Evolutionary conservation across 2,888 invertebrate species (phyloP).

Genomic region (Camptogramma bilineatum): DNA sequence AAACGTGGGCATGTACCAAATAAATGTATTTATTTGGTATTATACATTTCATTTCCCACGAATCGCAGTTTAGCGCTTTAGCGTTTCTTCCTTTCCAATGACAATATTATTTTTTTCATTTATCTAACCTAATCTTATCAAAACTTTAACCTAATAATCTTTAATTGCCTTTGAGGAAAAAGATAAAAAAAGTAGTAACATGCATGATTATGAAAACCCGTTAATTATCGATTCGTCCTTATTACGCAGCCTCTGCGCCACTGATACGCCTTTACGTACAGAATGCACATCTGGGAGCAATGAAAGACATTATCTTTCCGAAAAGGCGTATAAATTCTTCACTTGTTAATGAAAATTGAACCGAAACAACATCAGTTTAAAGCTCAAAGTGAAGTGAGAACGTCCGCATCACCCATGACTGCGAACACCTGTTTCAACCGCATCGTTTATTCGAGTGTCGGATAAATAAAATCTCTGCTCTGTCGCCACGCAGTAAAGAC

Average conservation of each 20-base stretch:
- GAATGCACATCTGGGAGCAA: conserved; percentile 84
- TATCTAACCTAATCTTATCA: neutral
- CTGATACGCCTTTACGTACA: conserved; percentile 75
- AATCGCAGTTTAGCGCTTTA: no score
- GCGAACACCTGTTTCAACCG: conserved; percentile 83
- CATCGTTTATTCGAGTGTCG: conserved; percentile 63
- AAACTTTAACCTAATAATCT: neutral
- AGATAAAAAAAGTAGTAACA: conserved; percentile 53
- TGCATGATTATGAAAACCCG: conserved; percentile 46
- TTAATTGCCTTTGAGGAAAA: neutral
- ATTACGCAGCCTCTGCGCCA: conserved; percentile 69
- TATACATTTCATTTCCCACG: no score
- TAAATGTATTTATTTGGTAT: no score
- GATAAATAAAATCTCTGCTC: conserved; percentile 47
- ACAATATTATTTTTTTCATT: no score
- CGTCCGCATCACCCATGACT: conserved; percentile 61
- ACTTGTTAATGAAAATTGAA: conserved; percentile 40
- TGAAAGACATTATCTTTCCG: conserved; percentile 54
- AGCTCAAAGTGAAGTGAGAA: conserved; percentile 36
- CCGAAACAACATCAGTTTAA: conserved; percentile 4
- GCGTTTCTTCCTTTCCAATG: no score
- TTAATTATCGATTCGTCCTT: conserved; percentile 77
- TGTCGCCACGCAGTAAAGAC: conserved; percentile 37
- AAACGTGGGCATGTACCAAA: no score
- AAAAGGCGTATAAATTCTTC: conserved; percentile 50